Evolutionary conservation across 2,888 invertebrate species (phyloP).

Genomic region (Stictocephala bisonia): DNA sequence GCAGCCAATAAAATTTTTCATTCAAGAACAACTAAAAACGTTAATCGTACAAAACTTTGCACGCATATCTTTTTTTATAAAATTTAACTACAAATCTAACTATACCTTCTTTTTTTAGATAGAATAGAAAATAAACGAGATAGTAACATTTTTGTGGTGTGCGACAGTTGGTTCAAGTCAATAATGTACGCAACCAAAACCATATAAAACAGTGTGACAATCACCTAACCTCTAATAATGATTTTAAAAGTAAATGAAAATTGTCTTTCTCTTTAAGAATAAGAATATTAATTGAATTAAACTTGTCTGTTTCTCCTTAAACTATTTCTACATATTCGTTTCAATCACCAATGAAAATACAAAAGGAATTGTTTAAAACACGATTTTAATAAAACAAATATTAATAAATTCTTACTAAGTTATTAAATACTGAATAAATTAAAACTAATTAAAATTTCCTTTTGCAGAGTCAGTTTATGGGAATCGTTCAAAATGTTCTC

Average conservation of each 20-base stretch:
- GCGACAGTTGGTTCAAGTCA: constrained; percentile 1
- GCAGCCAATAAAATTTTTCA: not conserved
- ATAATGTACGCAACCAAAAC: not conserved
- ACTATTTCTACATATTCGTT: not conserved
- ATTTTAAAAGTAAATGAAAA: not conserved
- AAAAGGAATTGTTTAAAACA: not conserved
- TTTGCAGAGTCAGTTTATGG: too few species aligned
- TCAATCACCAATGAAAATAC: too few species aligned
- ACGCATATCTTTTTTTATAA: not conserved
- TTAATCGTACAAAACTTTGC: not conserved
- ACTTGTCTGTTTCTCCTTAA: too few species aligned
- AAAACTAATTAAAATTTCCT: not conserved
- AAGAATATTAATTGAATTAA: too few species aligned
- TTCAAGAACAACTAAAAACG: not conserved
- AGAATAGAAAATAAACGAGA: not conserved
- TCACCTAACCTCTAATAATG: not conserved
- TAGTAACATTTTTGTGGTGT: not conserved
- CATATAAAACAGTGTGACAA: not conserved
- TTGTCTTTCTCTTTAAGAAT: not conserved
- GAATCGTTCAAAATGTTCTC: not conserved
- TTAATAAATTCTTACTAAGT: too few species aligned
- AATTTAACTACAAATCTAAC: too few species aligned
- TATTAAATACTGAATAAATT: too few species aligned
- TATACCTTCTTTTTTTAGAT: not conserved
- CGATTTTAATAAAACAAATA: not conserved